Conservation (phyloP, 1,140 invertebrate genomes). For the Pseudomyrmex pallidus region DNA sequence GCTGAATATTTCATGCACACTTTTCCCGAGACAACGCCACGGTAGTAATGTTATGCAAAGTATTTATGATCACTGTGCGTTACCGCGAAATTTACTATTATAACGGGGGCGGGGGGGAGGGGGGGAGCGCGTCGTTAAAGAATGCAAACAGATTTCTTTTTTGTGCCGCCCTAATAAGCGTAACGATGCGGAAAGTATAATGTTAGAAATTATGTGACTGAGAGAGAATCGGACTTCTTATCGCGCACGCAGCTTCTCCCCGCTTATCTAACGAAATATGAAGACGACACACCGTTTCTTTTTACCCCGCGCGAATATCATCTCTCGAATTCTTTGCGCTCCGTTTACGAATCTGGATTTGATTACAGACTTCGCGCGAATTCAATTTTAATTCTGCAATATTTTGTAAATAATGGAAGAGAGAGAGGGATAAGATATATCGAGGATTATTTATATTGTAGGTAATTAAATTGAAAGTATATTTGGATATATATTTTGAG, state of each 20-base stretch:
- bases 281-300: too few relatives aligned
- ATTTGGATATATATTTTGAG: too few relatives aligned
- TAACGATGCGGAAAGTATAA: slow-evolving; percentile 6
- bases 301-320: not conserved
- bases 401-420: not conserved
- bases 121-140: not conserved
- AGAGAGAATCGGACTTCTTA: too few relatives aligned
- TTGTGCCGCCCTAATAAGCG: not conserved
- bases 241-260: too few relatives aligned
- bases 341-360: not conserved
- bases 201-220: slow-evolving; percentile 21
- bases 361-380: not conserved
- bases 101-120: not conserved
- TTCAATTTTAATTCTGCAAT: not conserved
- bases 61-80: slow-evolving; percentile 30
- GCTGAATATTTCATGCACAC: slow-evolving; percentile 46
- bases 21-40: slow-evolving; percentile 22
- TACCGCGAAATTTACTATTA: slow-evolving; percentile 35
- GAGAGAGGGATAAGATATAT: not conserved
- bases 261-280: slow-evolving; percentile 14
- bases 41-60: slow-evolving; percentile 10
- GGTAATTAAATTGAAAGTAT: not conserved
- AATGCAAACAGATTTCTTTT: slow-evolving; percentile 20
- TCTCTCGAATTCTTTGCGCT: not conserved
- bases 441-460: not conserved